Evolutionary conservation across 2,797 vertebrate species (phyloP), one percentile per base, ranked within the genome.

Genomic region (Spatula clypeata): DNA sequence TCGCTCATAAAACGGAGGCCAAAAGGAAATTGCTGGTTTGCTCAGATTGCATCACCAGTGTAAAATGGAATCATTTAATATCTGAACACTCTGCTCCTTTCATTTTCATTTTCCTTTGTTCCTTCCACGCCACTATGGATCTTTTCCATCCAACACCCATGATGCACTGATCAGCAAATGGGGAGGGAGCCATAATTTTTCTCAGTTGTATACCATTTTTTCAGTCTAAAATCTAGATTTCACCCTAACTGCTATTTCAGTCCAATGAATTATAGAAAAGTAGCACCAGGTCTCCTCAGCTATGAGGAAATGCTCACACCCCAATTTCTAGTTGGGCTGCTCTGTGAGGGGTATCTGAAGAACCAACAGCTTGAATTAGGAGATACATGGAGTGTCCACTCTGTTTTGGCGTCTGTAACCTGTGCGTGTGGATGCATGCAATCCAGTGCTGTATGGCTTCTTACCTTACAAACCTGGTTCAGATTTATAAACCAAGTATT

Each of bases 1-100:
- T 97, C 3, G 20, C 95, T 97, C 92, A 76, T 97, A 98, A 98
- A 98, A 97, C 91, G 90, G 96, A 94, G 96, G 92, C 97, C 2
- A 24, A 97, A 97, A 98, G 98, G 98, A 98, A 98, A 98, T 98
- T 98, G 97, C 97, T 96, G 94, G 91, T 97, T 98, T 98, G 94
- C 96, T 93, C 14, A 16, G 97, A 98, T 97, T 97, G 97, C 97
- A 97, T 96, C 96, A 97, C 84, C 97, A 96, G 94, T 6, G 23
- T 97, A 96, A 97, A 97, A 95, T 97, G 91, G 92, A 98, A 97
- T 98, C 49, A 94, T 88, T 96, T 94, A 86, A 92, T 96, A 94
- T 95, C 51, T 86, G 93, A 95, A 87, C 70, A 58, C 61, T 89
- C 77, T 79, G 75, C 19, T 45, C 45, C 67, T 96, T 95, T 91